Conservation (phyloP, 1,140 invertebrate genomes). For the Sweltsa coloradensis region DNA sequence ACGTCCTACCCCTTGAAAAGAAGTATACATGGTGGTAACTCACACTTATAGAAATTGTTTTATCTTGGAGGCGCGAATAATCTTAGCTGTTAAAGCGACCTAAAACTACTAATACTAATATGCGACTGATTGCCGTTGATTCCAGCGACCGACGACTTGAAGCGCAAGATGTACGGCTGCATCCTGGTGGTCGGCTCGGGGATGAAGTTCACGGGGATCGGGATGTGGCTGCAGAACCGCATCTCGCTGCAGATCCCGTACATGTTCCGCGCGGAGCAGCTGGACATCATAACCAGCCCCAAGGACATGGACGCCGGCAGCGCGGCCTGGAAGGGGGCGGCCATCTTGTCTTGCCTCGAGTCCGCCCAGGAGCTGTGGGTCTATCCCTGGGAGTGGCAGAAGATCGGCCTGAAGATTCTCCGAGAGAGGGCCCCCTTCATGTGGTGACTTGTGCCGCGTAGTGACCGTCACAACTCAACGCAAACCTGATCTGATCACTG, state of each 20-base stretch:
- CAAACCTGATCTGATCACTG: too few relatives aligned
- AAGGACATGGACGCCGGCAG: slow-evolving; percentile 85
- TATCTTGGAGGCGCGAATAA: too few relatives aligned
- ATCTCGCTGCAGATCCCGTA: slow-evolving; percentile 74
- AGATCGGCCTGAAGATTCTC: slow-evolving; percentile 70
- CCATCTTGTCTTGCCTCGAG: slow-evolving; percentile 83
- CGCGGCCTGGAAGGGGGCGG: slow-evolving; percentile 87
- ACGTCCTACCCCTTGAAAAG: too few relatives aligned
- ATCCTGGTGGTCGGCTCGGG: slow-evolving; percentile 85
- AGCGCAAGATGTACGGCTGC: slow-evolving; percentile 88
- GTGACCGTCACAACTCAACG: too few relatives aligned
- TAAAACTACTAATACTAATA: too few relatives aligned
- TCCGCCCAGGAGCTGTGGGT: slow-evolving; percentile 92
- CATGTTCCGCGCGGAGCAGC: slow-evolving; percentile 60
- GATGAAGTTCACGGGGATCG: slow-evolving; percentile 75
- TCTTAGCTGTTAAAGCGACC: too few relatives aligned
- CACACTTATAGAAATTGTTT: too few relatives aligned
- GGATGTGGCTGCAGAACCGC: slow-evolving; percentile 79
- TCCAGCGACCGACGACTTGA: slow-evolving; percentile 68
- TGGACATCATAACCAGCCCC: slow-evolving; percentile 68
- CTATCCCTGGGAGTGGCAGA: slow-evolving; percentile 70
- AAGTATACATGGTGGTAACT: too few relatives aligned
- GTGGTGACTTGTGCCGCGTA: slow-evolving; percentile 45
- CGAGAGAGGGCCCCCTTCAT: slow-evolving; percentile 77
- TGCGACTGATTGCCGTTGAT: slow-evolving; percentile 17